Conservation (phyloP, 2,797 vertebrate species). For the Aphelocoma californica region DNA sequence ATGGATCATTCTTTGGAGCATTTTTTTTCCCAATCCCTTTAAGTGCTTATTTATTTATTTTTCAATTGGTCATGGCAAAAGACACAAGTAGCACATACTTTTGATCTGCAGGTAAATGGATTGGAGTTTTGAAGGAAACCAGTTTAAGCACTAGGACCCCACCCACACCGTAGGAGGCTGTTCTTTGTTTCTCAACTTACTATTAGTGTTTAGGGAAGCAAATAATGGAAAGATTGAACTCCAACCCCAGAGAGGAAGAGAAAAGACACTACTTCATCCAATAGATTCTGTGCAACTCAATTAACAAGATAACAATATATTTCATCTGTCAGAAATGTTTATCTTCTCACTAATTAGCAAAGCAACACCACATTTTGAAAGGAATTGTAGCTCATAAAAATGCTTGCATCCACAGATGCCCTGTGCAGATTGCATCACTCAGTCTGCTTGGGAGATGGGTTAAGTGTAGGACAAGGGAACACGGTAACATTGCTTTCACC, state of each 20-base stretch:
- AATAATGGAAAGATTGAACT: not conserved
- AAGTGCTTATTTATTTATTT: not conserved
- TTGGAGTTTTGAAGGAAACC: not conserved
- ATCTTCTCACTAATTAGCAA: not conserved
- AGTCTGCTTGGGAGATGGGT: not conserved
- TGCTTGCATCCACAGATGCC: not conserved
- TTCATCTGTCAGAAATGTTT: constrained; percentile 6
- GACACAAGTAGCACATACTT: not conserved
- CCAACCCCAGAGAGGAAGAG: not conserved
- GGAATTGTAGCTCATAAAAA: not conserved
- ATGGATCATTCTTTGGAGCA: not conserved
- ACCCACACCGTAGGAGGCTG: not conserved
- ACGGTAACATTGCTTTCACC: not conserved
- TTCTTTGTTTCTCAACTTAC: not conserved
- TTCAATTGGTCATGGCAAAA: not conserved
- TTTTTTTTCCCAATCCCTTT: not conserved
- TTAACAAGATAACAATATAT: not conserved
- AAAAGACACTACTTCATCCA: not conserved
- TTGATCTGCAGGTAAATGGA: not conserved
- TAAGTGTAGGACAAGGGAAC: not conserved
- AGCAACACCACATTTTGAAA: not conserved
- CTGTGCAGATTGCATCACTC: not conserved
- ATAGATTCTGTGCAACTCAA: not conserved
- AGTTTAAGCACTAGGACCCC: not conserved
- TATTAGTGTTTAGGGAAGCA: not conserved